Evolutionary conservation across 2,797 vertebrate species (phyloP), one percentile per base, ranked within the genome.

Genomic region (Ceryle rudis): DNA sequence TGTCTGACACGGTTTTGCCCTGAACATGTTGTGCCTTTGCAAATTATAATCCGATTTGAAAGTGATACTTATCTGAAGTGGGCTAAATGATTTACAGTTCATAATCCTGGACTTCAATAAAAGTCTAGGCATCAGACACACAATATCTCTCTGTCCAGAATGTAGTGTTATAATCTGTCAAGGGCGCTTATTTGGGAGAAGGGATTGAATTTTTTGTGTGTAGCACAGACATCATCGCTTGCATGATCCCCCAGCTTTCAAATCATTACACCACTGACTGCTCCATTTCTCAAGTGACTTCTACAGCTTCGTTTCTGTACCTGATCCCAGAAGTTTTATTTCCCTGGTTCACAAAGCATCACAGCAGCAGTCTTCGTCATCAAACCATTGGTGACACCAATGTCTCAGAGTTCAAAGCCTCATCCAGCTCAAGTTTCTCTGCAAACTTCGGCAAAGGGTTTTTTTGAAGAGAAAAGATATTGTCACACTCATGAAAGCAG

Each of bases 31-130:
- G 81, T 91, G 74, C 91, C 49, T 95, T 90, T 86, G 86, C 79
- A 82, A 95, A 95, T 97, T 93, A 91, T 95, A 97, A 97, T 95
- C 96, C 11, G 15, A 94, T 97, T 97, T 95, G 89, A 84, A 97
- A 94, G 54, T 14, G 92, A 97, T 94, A 44, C 54, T 94, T 93
- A 97, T 95, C 96, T 93, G 44, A 95, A 95, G 83, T 89, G 73
- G 86, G 52, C 46, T 93, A 93, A 96, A 90, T 93, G 79, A 88
- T 7, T 95, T 94, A 55, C 67, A 66, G 69, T 61, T 91, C 62
- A 25, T 87, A 94, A 96, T 90, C 93, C 92, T 67, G 49, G 60
- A 71, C 78, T 96, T 84, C 81, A 78, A 26, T 89, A 74, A 54
- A 91, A 94, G 39, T 64, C 46, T 25, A 69, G 55, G 81, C 71